A percentile compares a stretch with the other conserved stretches of the same genome.
Conservation (phyloP, 2,797 vertebrate species). For the Enteromius afrohamiltoni region DNA sequence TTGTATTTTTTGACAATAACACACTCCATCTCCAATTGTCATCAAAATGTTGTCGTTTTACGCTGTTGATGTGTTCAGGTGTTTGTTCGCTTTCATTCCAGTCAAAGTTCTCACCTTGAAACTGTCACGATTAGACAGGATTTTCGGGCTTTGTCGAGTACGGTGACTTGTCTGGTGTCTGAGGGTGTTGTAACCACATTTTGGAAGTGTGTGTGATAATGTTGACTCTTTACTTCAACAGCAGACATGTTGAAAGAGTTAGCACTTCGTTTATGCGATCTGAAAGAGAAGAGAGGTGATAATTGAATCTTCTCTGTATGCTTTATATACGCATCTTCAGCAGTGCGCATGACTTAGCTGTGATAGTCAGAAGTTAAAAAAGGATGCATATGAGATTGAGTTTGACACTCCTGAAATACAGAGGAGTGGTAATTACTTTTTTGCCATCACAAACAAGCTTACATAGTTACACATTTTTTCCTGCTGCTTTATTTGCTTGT, state of each 20-base stretch:
- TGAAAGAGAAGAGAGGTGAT: slow-evolving; percentile 33
- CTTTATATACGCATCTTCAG: slow-evolving; percentile 13
- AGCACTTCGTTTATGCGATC: slow-evolving; percentile 29
- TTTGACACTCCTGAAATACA: not conserved
- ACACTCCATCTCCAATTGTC: not conserved
- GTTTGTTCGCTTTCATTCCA: not conserved
- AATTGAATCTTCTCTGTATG: slow-evolving; percentile 29
- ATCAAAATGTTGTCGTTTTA: not conserved
- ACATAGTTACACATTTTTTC: not conserved
- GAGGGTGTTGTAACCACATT: not conserved
- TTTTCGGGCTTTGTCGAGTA: not conserved
- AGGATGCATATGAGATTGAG: not conserved
- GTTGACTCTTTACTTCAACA: not conserved
- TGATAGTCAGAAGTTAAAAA: slow-evolving; percentile 31
- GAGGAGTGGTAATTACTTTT: not conserved
- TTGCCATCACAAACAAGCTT: slow-evolving; percentile 3
- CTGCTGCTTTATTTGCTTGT: not conserved
- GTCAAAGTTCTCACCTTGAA: slow-evolving; percentile 54
- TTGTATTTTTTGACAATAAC: slow-evolving; percentile 17
- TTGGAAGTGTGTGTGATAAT: not conserved
- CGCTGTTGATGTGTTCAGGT: not conserved
- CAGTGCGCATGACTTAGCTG: not conserved
- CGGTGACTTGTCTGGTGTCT: slow-evolving; percentile 8
- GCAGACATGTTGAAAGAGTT: slow-evolving; percentile 24
- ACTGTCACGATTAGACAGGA: slow-evolving; percentile 33